Percentiles rank a stretch among this genome's conserved stretches.
phyloP scores from a whole-genome alignment of 2,113 vertebrate genomes.

The Glaucidium brasilianum region DNA sequence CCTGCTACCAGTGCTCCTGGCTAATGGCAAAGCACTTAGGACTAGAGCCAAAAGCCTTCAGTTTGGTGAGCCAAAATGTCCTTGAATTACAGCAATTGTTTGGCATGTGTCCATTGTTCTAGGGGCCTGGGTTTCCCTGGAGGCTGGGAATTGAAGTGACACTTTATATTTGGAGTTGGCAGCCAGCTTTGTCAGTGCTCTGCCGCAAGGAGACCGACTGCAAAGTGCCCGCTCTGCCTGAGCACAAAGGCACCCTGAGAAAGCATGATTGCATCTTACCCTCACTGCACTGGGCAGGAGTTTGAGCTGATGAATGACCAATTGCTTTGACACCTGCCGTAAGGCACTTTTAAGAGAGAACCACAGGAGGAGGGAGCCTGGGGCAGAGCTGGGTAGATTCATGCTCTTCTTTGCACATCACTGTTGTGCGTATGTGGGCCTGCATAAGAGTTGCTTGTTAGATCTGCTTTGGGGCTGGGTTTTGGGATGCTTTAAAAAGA shows the following conservation, averaged over 20 bases:
- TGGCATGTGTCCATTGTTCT: constrained; percentile 52
- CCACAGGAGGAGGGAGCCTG: not conserved
- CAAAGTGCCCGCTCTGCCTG: not conserved
- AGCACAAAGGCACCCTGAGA: constrained; percentile 33
- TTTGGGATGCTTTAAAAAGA: not conserved
- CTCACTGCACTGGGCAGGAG: not conserved
- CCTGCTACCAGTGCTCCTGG: not conserved
- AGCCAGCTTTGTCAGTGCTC: constrained; percentile 1
- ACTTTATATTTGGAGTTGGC: constrained; percentile 18
- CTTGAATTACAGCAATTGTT: constrained; percentile 41
- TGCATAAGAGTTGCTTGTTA: not conserved
- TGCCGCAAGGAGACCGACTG: not conserved
- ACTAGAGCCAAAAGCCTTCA: constrained; percentile 20
- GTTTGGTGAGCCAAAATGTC: constrained; percentile 35
- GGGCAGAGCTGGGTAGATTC: not conserved
- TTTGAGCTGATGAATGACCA: not conserved
- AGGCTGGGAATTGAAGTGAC: constrained; percentile 49
- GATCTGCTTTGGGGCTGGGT: not conserved
- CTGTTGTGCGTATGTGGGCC: not conserved
- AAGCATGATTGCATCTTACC: not conserved
- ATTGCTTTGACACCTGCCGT: constrained; percentile 31
- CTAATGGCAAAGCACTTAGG: constrained; percentile 20
- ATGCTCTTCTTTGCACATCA: not conserved
- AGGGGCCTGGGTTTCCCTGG: constrained; percentile 32
- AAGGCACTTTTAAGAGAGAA: not conserved